Conservation (phyloP, 2,113 vertebrate species). For the Ranitomeya imitator region DNA sequence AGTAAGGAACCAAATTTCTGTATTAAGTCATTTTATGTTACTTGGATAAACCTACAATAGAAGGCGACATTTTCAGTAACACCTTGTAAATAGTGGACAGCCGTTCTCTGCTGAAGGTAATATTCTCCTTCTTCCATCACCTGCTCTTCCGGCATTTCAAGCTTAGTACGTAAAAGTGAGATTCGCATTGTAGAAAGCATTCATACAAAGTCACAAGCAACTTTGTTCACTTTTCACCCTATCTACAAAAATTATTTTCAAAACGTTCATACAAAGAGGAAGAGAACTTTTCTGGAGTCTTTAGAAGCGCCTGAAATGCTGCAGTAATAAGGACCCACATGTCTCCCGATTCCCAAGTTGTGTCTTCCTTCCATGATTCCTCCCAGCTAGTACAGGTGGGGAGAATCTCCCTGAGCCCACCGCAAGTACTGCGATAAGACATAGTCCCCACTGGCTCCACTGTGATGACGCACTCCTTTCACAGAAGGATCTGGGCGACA, state of each 20-base stretch:
- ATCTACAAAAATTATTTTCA: conserved; percentile 39
- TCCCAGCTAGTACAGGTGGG: not conserved
- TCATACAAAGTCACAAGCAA: not conserved
- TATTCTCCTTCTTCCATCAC: not conserved
- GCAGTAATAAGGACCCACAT: conserved; percentile 27
- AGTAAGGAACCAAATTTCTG: not conserved
- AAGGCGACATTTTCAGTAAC: not conserved
- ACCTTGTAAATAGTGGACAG: not conserved
- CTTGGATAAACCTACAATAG: not conserved
- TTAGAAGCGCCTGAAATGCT: conserved; percentile 7
- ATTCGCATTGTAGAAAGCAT: conserved; percentile 4
- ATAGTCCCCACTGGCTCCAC: not conserved
- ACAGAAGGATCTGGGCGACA: conserved; percentile 97
- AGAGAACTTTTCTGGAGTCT: conserved; percentile 57
- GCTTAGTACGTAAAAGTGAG: not conserved
- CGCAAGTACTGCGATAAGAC: not conserved
- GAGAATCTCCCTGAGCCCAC: not conserved
- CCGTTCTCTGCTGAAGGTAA: not conserved
- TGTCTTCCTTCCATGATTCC: not conserved
- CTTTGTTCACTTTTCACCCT: conserved; percentile 43
- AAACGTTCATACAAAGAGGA: conserved; percentile 61
- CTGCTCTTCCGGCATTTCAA: not conserved
- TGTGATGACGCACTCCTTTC: conserved; percentile 58
- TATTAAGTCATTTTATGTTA: not conserved
- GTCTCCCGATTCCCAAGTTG: not conserved